Conservation (phyloP, 1,140 invertebrate species). For the Homalodisca vitripennis region DNA sequence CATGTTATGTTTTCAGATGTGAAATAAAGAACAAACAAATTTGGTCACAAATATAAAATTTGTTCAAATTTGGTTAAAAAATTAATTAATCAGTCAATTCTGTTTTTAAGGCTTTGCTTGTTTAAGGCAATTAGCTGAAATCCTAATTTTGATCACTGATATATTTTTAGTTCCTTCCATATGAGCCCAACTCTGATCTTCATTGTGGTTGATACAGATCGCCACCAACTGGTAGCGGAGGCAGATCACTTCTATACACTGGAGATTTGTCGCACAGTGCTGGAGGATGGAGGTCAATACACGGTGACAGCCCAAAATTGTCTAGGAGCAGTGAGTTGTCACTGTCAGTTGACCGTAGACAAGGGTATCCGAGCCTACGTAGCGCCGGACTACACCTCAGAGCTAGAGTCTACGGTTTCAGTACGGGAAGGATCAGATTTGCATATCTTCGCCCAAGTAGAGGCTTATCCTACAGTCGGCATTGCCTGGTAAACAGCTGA, state of each 20-base stretch:
- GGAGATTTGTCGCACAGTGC: conserved; percentile 72
- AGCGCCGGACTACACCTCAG: conserved; percentile 70
- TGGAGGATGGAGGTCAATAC: conserved; percentile 83
- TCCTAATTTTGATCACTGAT: too few species aligned
- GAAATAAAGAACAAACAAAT: too few species aligned
- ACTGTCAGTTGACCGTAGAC: conserved; percentile 78
- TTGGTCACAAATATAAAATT: too few species aligned
- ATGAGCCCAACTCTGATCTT: too few species aligned
- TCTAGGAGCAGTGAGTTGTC: conserved; percentile 80
- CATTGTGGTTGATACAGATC: conserved; percentile 49
- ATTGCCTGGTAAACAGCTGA: conserved; percentile 64
- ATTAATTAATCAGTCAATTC: too few species aligned
- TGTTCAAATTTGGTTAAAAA: too few species aligned
- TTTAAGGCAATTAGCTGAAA: too few species aligned
- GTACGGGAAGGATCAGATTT: conserved; percentile 62
- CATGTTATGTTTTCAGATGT: too few species aligned
- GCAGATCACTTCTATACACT: conserved; percentile 77
- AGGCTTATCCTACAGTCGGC: conserved; percentile 78
- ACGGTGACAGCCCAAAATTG: conserved; percentile 75
- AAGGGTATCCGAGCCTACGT: conserved; percentile 79
- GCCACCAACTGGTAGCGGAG: conserved; percentile 57
- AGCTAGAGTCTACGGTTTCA: conserved; percentile 59
- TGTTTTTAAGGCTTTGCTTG: too few species aligned
- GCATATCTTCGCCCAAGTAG: conserved; percentile 66
- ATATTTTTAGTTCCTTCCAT: too few species aligned